Evolutionary conservation across 2,888 invertebrate species (phyloP).

Genomic region (Boloria euphrosyne): DNA sequence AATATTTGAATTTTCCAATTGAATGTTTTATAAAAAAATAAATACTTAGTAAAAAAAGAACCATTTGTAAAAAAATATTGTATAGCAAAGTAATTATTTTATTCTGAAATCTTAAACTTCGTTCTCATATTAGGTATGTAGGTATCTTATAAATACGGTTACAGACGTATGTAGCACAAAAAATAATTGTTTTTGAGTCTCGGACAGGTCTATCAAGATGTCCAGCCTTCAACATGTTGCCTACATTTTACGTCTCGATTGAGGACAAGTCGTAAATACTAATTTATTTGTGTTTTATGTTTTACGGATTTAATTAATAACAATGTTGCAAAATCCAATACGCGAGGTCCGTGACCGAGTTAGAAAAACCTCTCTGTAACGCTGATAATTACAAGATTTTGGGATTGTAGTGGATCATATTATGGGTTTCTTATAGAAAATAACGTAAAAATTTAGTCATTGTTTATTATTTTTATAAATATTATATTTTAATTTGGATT

Average conservation of each 20-base stretch:
- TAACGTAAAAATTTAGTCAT: no score
- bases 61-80: no score
- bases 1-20: no score
- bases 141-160: no score
- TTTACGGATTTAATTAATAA: conserved; percentile 26
- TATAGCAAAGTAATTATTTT: no score
- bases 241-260: neutral
- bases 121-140: no score
- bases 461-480: no score
- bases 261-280: conserved; percentile 4
- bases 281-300: conserved; percentile 23
- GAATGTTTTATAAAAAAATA: no score
- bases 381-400: conserved; percentile 8
- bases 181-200: neutral
- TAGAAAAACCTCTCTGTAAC: conserved; percentile 26
- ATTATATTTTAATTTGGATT: neutral
- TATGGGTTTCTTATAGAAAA: neutral
- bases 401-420: neutral
- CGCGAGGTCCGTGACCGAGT: conserved; percentile 38
- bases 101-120: no score
- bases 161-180: neutral
- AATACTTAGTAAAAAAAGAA: no score
- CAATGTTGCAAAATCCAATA: conserved; percentile 30
- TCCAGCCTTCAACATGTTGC: neutral
- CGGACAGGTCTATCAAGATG: neutral